Conservation (phyloP, 2,113 vertebrate genomes). For the Heterotis niloticus region DNA sequence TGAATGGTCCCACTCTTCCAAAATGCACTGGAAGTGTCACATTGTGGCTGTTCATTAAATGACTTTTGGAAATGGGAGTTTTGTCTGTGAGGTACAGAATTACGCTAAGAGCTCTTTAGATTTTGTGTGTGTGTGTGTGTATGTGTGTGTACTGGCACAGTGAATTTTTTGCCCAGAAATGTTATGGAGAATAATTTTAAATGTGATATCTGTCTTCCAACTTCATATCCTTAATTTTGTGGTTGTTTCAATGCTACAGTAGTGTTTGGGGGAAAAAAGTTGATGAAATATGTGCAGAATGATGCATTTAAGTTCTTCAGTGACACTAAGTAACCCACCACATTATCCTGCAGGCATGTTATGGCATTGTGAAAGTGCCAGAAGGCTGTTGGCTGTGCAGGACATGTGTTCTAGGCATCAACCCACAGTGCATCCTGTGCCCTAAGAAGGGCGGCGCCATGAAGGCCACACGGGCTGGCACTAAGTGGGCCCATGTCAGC, state of each 20-base stretch:
- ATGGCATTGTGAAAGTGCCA: slow-evolving; percentile 93
- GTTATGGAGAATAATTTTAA: too few relatives aligned
- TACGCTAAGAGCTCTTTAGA: too few relatives aligned
- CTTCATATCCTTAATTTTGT: too few relatives aligned
- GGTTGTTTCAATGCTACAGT: too few relatives aligned
- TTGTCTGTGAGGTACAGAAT: too few relatives aligned
- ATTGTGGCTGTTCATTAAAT: background rate
- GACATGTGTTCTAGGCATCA: slow-evolving; percentile 85
- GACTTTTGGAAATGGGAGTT: background rate
- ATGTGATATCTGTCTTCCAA: too few relatives aligned
- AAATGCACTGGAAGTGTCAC: background rate
- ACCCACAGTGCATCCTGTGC: slow-evolving; percentile 90
- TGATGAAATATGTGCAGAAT: too few relatives aligned
- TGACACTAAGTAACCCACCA: background rate
- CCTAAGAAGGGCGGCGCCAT: slow-evolving; percentile 94
- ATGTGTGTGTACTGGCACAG: too few relatives aligned
- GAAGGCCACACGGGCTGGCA: slow-evolving; percentile 91
- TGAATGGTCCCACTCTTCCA: slow-evolving; percentile 44
- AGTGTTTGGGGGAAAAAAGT: too few relatives aligned
- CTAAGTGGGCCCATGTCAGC: slow-evolving; percentile 96
- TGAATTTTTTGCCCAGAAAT: too few relatives aligned
- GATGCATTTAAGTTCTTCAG: too few relatives aligned
- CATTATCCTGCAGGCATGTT: slow-evolving; percentile 78
- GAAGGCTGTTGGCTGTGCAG: slow-evolving; percentile 96
- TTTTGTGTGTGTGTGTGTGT: too few relatives aligned